Evolutionary conservation across 2,888 invertebrate species (phyloP).

Genomic region (Acanthococcus lagerstroemiae): DNA sequence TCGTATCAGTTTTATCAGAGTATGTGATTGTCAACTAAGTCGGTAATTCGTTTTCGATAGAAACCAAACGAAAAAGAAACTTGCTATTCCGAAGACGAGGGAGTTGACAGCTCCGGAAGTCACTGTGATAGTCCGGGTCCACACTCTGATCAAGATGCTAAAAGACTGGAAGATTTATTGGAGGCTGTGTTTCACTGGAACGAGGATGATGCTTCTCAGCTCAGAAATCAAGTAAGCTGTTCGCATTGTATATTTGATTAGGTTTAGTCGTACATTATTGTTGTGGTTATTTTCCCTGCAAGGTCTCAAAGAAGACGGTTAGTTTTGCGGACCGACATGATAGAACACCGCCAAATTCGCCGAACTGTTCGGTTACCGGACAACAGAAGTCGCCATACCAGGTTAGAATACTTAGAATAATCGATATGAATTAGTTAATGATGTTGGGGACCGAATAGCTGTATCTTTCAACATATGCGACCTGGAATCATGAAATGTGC

Average conservation of each 20-base stretch:
- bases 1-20: too few species aligned
- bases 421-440: too few species aligned
- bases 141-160: conserved; percentile 35
- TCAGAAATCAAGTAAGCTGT: conserved; percentile 41
- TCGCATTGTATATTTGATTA: not conserved
- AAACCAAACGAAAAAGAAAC: conserved; percentile 11
- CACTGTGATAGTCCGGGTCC: conserved; percentile 34
- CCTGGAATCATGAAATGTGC: too few species aligned
- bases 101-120: conserved; percentile 33
- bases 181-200: conserved; percentile 52
- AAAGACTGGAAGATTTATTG: conserved; percentile 37
- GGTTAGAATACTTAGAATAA: too few species aligned
- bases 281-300: not conserved
- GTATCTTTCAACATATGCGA: too few species aligned
- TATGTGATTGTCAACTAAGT: too few species aligned
- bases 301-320: conserved; percentile 50
- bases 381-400: conserved; percentile 22
- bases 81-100: conserved; percentile 34
- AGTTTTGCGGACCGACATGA: conserved; percentile 55
- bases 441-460: too few species aligned
- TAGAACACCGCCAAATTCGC: conserved; percentile 39
- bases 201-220: conserved; percentile 58
- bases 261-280: not conserved
- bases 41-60: not conserved
- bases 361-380: conserved; percentile 29